Base-by-base conservation (phyloP, 1,140 invertebrate species). In the Schlechtendalia chinensis region DNA sequence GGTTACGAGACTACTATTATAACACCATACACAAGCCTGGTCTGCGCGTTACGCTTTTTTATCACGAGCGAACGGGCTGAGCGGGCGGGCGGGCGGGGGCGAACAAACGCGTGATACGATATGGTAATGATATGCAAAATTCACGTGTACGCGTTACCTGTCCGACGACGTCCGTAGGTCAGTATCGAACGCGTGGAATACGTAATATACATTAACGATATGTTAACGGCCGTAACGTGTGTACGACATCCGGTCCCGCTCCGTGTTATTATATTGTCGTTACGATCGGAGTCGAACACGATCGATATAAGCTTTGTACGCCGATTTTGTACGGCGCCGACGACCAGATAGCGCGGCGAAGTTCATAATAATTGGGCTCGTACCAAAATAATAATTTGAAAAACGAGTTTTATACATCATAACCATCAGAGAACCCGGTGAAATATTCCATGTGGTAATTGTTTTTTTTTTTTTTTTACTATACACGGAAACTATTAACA, bases 161-260 rank as follows among this genome's bases (percentile, higher is more conserved):
- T 74, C 11, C 29, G 53, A n/a, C n/a, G 32, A 56, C 29, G 32
- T 5, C 53, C 4, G 22, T 22, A 56, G 27, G 53, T 74, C 53
- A 74, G 19, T 32, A 56, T 56, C n/a, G 4, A 39, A 32, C 27
- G n/a, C 10, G 71, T 74, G 11, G 12, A 22, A 6, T 32, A 74
- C 54, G 19, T 39, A 74, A 12, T 74, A 32, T 56, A 32, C 54
- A 39, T 6, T 74, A 2, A 56, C 32, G 32, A n/a, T 56, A 74
- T 74, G 53, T n/a, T 74, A 56, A 56, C 56, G 24, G 5, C 53
- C 53, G 19, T 54, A 54, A 27, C 16, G 8, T 47, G 1, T 17
- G n/a, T 59, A 24, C 24, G 4, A 75, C n/a, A 58, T 75, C 54
- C 54, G 54, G n/a, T 75, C 6, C 39, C 17, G 63, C 17, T 65